A percentile compares a stretch with the other conserved stretches of the same genome.
These are phyloP conservation scores for Lipotes vexillifer DNA, from an alignment of 2,113 vertebrate genomes.

Conservation along the genomic window DNA sequence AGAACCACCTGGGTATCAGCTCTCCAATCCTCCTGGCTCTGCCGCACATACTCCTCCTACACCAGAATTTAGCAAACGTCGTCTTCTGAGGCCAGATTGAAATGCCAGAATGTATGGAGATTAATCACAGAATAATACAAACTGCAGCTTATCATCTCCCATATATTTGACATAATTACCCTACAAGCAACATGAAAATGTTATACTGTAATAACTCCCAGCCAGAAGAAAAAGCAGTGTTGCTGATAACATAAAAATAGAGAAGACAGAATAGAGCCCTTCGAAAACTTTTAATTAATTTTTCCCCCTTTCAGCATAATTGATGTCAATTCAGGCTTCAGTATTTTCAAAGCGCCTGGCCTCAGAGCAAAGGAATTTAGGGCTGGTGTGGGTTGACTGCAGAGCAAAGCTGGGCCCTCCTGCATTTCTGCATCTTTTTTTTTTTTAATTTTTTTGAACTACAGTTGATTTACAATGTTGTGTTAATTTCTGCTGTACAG, in stretches of 20 bases:
- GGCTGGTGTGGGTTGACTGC: neutral
- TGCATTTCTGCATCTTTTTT: neutral
- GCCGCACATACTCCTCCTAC: neutral
- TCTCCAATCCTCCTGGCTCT: neutral
- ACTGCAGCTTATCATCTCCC: constrained; percentile 66
- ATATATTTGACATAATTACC: constrained; percentile 78
- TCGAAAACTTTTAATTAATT: constrained; percentile 81
- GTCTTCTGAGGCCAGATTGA: constrained; percentile 63
- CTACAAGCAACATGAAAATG: constrained; percentile 74
- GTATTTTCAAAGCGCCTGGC: constrained; percentile 53
- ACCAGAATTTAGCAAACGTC: neutral
- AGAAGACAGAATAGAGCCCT: constrained; percentile 60
- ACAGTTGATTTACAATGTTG: neutral
- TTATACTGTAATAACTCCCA: constrained; percentile 72
- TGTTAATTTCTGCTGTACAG: neutral
- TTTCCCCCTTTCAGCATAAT: constrained; percentile 70
- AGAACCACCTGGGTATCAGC: neutral
- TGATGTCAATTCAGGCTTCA: constrained; percentile 71
- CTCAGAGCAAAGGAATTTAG: constrained; percentile 48
- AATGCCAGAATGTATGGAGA: constrained; percentile 68
- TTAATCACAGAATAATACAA: constrained; percentile 76
- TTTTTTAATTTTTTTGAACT: neutral
- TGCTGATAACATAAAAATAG: constrained; percentile 71
- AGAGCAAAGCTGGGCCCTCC: neutral
- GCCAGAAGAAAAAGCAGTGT: constrained; percentile 59